A percentile compares a stretch with the other conserved stretches of the same genome.
These are phyloP conservation scores for Drosophila malerkotliana DNA, from an alignment of 1,140 invertebrate genomes.

Conservation along the genomic window DNA sequence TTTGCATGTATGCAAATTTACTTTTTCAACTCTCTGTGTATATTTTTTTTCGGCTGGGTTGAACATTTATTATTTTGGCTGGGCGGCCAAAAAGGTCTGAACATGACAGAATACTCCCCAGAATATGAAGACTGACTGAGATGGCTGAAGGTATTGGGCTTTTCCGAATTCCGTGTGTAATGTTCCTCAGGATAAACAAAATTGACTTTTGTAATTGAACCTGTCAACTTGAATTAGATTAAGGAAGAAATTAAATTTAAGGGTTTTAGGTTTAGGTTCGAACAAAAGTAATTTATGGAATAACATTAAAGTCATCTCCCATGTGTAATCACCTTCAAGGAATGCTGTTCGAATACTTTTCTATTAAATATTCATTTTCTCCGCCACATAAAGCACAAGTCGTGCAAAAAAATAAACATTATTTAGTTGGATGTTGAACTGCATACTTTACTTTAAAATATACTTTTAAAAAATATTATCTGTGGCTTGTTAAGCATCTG, in stretches of 20 bases:
- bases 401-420: constrained; percentile 32
- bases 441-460: constrained; percentile 17
- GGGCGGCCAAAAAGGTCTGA: constrained; percentile 22
- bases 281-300: not conserved
- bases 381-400: constrained; percentile 13
- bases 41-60: constrained; percentile 22
- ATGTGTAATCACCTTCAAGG: not conserved
- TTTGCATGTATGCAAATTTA: constrained; percentile 26
- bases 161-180: constrained; percentile 11
- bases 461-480: constrained; percentile 6
- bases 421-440: not conserved
- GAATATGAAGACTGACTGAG: not conserved
- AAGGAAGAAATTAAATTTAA: not conserved
- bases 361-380: not conserved
- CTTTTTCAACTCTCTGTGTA: constrained; percentile 23
- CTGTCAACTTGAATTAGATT: constrained; percentile 10
- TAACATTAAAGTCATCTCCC: not conserved
- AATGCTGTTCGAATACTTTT: not conserved
- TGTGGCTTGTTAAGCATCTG: constrained; percentile 3
- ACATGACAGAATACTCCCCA: constrained; percentile 14
- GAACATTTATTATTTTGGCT: constrained; percentile 13
- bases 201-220: constrained; percentile 40
- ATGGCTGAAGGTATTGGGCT: not conserved
- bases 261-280: not conserved
- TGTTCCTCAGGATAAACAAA: constrained; percentile 7